phyloP scores from a whole-genome alignment of 1,140 invertebrate genomes.

The Bathynomus jamesi region DNA sequence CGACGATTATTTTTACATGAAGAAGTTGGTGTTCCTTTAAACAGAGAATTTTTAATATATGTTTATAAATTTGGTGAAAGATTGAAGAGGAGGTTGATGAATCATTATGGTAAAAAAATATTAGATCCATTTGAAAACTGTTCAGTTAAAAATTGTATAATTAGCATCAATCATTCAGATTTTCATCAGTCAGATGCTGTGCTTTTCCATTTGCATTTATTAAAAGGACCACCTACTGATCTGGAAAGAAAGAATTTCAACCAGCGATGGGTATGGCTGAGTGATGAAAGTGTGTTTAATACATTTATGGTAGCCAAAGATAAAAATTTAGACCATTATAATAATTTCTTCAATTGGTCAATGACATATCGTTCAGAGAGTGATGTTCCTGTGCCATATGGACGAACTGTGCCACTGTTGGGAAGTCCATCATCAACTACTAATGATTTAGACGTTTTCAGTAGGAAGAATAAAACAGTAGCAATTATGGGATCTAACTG shows the following conservation, averaged over 20 bases:
- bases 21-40: neutral
- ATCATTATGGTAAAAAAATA: conserved; percentile 19
- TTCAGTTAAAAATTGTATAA: conserved; percentile 49
- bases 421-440: neutral
- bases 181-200: conserved; percentile 6
- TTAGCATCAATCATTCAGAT: conserved; percentile 44
- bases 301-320: neutral
- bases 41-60: neutral
- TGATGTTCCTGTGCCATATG: conserved; percentile 41
- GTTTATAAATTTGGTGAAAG: neutral
- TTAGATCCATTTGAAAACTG: conserved; percentile 48
- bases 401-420: conserved; percentile 24
- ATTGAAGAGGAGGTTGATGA: conserved; percentile 14
- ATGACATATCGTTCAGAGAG: conserved; percentile 45
- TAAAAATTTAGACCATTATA: conserved; percentile 8
- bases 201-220: conserved; percentile 6
- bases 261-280: conserved; percentile 38
- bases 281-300: conserved; percentile 36
- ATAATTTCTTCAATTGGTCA: conserved; percentile 46
- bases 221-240: neutral
- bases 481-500: conserved; percentile 50
- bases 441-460: conserved; percentile 12
- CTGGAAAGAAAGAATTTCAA: neutral
- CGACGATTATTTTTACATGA: neutral
- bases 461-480: conserved; percentile 37